These are phyloP conservation scores for Nematolebias whitei DNA, from an alignment of 2,113 vertebrate species.

Conservation along the genomic window DNA sequence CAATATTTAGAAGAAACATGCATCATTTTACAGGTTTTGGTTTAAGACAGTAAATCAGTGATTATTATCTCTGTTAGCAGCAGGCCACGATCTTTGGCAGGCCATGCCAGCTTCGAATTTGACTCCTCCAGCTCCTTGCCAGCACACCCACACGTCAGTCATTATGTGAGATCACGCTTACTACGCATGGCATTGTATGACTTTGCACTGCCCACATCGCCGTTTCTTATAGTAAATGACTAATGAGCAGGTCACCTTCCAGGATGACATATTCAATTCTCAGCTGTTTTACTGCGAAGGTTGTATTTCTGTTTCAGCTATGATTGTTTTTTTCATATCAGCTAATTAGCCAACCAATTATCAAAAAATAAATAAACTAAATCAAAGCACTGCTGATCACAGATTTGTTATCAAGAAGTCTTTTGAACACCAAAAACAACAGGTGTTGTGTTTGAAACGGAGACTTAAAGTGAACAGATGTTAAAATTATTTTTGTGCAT, in stretches of 20 bases:
- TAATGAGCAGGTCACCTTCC: background rate
- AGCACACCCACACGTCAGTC: conserved; percentile 51
- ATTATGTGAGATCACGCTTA: conserved; percentile 40
- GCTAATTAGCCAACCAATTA: too few species aligned
- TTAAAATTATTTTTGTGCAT: conserved; percentile 7
- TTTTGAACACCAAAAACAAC: too few species aligned
- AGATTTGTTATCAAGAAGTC: too few species aligned
- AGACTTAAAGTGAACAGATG: background rate
- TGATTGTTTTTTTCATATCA: too few species aligned
- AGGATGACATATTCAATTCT: conserved; percentile 3
- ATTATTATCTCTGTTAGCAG: conserved; percentile 11
- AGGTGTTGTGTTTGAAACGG: too few species aligned
- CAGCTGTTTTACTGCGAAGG: background rate
- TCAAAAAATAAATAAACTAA: too few species aligned
- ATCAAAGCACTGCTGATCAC: too few species aligned
- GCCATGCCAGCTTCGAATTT: conserved; percentile 57
- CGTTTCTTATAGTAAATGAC: conserved; percentile 24
- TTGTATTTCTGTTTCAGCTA: too few species aligned
- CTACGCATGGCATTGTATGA: conserved; percentile 44
- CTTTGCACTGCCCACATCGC: conserved; percentile 24
- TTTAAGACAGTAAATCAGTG: background rate
- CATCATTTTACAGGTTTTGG: too few species aligned
- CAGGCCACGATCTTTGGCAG: conserved; percentile 26
- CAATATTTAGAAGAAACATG: too few species aligned
- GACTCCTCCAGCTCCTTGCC: conserved; percentile 40